These are phyloP conservation scores for Anthophora plumipes DNA, from an alignment of 2,888 invertebrate species.

Conservation along the genomic window DNA sequence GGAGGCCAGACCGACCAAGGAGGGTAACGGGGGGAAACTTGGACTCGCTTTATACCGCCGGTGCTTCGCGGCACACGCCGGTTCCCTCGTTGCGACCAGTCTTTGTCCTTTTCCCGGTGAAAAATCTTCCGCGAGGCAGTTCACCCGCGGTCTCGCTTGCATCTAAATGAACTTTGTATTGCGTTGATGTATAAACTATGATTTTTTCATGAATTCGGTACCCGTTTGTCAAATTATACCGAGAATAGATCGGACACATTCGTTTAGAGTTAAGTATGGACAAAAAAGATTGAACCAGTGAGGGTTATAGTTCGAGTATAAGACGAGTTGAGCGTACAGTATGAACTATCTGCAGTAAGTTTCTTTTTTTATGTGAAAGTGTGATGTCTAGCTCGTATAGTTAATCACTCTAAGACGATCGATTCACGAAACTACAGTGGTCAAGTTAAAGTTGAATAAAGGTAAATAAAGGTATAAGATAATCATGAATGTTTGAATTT, in stretches of 20 bases:
- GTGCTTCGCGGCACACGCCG: constrained; percentile 54
- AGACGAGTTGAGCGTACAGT: too few species aligned
- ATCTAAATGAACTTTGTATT: neutral
- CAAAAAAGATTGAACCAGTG: too few species aligned
- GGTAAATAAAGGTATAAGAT: too few species aligned
- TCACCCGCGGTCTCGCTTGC: neutral
- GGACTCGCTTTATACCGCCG: constrained; percentile 61
- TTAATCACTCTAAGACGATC: neutral
- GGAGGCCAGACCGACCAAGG: constrained; percentile 42
- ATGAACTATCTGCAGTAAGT: too few species aligned
- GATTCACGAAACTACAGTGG: neutral
- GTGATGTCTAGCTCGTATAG: too few species aligned
- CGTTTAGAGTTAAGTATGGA: too few species aligned
- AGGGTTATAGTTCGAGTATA: too few species aligned
- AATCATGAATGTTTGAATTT: too few species aligned
- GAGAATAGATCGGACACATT: too few species aligned
- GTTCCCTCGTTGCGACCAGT: constrained; percentile 12
- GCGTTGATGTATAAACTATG: too few species aligned
- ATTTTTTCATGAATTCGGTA: neutral
- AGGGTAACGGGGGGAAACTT: constrained; percentile 56
- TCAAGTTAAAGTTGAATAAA: neutral
- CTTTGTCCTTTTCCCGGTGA: constrained; percentile 27
- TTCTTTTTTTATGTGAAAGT: too few species aligned
- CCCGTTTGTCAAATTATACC: too few species aligned
- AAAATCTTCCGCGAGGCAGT: neutral